These are phyloP conservation scores for Tapera naevia DNA, from an alignment of 2,797 vertebrate species.

Conservation along the genomic window DNA sequence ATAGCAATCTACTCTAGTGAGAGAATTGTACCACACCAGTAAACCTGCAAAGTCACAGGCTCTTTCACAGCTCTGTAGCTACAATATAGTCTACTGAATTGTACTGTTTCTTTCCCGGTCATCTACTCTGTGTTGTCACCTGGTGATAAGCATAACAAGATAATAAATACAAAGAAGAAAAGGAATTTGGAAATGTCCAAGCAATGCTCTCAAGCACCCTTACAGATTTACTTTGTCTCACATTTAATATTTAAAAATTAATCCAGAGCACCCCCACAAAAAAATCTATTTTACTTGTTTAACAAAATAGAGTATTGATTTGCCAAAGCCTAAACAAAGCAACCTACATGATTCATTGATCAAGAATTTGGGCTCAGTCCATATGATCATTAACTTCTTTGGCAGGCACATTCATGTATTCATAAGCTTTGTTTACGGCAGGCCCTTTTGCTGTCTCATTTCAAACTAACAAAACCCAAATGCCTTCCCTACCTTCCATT, in stretches of 20 bases:
- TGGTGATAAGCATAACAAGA: background rate
- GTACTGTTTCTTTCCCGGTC: background rate
- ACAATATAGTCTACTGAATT: background rate
- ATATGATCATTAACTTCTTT: conserved; percentile 67
- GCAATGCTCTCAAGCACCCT: background rate
- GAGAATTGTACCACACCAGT: background rate
- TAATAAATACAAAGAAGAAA: background rate
- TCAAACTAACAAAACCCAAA: conserved; percentile 11
- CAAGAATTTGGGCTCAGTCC: conserved; percentile 63
- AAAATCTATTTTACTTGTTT: conserved; percentile 67
- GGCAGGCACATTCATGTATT: conserved; percentile 67
- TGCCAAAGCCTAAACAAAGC: conserved; percentile 68
- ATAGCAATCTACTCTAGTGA: background rate
- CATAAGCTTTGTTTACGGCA: conserved; percentile 45
- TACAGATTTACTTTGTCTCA: conserved; percentile 26
- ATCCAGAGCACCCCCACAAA: conserved; percentile 13
- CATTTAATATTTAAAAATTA: conserved; percentile 65
- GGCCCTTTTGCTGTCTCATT: background rate
- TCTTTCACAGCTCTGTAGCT: background rate
- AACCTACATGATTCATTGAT: conserved; percentile 72
- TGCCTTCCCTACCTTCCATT: background rate
- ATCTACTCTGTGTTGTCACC: background rate
- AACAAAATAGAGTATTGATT: conserved; percentile 76
- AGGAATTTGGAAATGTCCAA: background rate
- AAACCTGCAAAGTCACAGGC: background rate